These are phyloP conservation scores for Mycalesis mineus DNA, from an alignment of 2,888 invertebrate species.

Conservation along the genomic window DNA sequence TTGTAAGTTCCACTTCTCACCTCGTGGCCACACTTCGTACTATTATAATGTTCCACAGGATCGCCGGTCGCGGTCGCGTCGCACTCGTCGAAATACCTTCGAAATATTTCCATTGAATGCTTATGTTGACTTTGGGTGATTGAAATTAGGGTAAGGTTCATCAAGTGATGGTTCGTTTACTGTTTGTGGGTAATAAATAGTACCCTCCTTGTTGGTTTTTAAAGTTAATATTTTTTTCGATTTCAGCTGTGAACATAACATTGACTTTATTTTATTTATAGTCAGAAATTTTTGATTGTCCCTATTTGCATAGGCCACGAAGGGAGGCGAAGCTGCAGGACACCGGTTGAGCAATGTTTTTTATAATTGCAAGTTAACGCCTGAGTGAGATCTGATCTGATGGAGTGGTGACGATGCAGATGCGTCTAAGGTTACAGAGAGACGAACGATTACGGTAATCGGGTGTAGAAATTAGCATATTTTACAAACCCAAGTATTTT, in stretches of 20 bases:
- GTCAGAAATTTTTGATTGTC: too few species aligned
- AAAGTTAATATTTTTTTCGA: neutral
- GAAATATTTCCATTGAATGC: constrained; percentile 29
- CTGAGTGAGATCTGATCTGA: too few species aligned
- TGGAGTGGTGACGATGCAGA: too few species aligned
- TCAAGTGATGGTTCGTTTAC: constrained; percentile 11
- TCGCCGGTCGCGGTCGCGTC: neutral
- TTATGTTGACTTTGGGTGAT: constrained; percentile 23
- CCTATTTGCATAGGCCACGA: too few species aligned
- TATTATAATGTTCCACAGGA: neutral
- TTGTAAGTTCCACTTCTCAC: neutral
- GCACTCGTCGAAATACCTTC: constrained; percentile 21
- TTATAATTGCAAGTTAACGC: too few species aligned
- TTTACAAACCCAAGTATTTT: too few species aligned
- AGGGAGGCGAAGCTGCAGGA: too few species aligned
- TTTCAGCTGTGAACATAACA: constrained; percentile 35
- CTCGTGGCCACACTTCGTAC: neutral
- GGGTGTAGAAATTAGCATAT: too few species aligned
- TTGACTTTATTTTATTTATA: too few species aligned
- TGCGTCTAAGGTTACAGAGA: too few species aligned
- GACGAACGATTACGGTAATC: too few species aligned
- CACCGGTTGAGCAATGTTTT: too few species aligned
- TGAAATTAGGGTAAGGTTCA: constrained; percentile 25
- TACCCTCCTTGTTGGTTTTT: neutral
- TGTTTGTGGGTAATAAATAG: neutral